These are phyloP conservation scores for Eudyptes chrysolophus DNA, from an alignment of 2,113 vertebrate genomes.

Conservation along the genomic window DNA sequence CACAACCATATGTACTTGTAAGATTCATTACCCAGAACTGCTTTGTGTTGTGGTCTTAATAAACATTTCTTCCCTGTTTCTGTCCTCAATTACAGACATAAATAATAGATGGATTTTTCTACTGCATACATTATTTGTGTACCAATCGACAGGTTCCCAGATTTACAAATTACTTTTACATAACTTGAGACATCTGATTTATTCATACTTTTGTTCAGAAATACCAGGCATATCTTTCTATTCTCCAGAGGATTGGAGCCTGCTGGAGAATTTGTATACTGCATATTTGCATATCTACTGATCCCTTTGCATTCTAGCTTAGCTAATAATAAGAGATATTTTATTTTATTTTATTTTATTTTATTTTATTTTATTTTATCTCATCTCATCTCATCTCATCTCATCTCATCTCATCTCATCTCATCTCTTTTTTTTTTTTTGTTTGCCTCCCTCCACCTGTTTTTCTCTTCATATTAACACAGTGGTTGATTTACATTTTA, in stretches of 20 bases:
- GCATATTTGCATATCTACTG: not conserved
- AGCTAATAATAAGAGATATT: not conserved
- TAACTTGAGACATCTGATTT: conserved; percentile 8
- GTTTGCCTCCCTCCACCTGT: not conserved
- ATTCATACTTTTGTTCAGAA: conserved; percentile 36
- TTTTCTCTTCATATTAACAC: not conserved
- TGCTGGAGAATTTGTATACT: conserved; percentile 3
- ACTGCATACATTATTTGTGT: not conserved
- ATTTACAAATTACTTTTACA: conserved; percentile 14
- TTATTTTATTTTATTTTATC: not conserved
- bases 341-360: not conserved
- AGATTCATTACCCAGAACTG: not conserved
- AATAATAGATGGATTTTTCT: conserved; percentile 11
- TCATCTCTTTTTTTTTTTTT: too few species aligned
- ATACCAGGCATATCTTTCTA: not conserved
- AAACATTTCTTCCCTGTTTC: not conserved
- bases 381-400: not conserved
- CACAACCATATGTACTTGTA: not conserved
- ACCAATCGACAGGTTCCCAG: not conserved
- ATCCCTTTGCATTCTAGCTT: not conserved
- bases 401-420: not conserved
- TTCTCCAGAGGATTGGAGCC: not conserved
- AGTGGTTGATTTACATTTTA: conserved; percentile 55
- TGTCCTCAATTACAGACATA: not conserved
- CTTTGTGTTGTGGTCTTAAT: not conserved